Evolutionary conservation across 2,888 invertebrate genomes (phyloP).

Genomic region (Ceratothoa steindachneri): DNA sequence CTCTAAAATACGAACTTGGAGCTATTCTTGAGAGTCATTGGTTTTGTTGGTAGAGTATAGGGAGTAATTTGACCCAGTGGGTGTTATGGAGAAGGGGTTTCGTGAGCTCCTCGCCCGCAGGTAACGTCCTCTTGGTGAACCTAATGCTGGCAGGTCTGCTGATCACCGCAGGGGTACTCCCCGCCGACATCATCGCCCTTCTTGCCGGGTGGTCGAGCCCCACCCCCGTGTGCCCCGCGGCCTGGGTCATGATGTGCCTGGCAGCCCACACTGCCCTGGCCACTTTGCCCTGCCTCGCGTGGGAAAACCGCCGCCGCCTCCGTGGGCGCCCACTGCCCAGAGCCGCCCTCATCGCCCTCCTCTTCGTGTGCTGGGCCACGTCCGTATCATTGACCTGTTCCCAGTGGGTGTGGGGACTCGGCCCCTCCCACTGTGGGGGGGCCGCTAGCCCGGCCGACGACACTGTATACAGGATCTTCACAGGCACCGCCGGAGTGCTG

Average conservation of each 20-base stretch:
- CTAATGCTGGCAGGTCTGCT: constrained; percentile 43
- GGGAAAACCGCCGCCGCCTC: constrained; percentile 36
- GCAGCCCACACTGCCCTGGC: constrained; percentile 38
- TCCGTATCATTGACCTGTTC: constrained; percentile 27
- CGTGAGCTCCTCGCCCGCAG: no score
- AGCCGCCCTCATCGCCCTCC: constrained; percentile 22
- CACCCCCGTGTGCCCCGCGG: constrained; percentile 34
- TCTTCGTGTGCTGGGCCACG: constrained; percentile 30
- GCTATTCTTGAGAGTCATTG: no score
- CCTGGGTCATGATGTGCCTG: constrained; percentile 37
- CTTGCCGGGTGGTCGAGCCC: constrained; percentile 38
- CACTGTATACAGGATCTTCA: constrained; percentile 26
- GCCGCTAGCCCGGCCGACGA: background rate
- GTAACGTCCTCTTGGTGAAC: constrained; percentile 44
- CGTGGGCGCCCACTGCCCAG: constrained; percentile 27
- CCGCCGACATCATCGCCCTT: constrained; percentile 33
- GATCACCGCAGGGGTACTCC: constrained; percentile 37
- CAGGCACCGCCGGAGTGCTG: constrained; percentile 34
- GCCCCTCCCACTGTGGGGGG: constrained; percentile 28
- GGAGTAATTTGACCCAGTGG: no score
- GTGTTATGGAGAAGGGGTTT: no score
- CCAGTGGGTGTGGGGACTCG: constrained; percentile 38
- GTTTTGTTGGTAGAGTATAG: no score
- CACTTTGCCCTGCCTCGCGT: constrained; percentile 37
- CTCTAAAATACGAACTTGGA: no score